Evolutionary conservation across 1,140 invertebrate genomes (phyloP).

Genomic region (Laupala kohalensis): DNA sequence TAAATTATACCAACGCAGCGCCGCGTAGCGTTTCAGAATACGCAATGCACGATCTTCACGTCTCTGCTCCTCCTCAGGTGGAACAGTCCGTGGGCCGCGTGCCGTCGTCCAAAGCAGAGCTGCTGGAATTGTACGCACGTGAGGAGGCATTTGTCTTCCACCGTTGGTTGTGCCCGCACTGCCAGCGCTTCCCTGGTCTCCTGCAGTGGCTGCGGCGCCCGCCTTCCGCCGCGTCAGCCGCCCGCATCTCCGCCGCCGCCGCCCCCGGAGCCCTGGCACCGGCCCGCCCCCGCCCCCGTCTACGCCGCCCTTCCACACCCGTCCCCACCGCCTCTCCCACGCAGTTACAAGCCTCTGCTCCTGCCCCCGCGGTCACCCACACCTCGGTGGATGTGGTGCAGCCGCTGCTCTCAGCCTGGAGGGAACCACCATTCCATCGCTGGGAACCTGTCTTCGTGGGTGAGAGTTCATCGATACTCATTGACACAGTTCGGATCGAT

Average conservation of each 20-base stretch:
- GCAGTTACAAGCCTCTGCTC: slow-evolving; percentile 46
- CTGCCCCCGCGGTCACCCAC: slow-evolving; percentile 36
- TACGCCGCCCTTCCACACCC: not conserved
- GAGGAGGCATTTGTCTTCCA: slow-evolving; percentile 38
- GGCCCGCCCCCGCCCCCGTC: not conserved
- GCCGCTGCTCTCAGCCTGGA: slow-evolving; percentile 48
- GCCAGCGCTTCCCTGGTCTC: slow-evolving; percentile 62
- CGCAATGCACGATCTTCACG: too few species aligned
- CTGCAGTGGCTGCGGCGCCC: slow-evolving; percentile 46
- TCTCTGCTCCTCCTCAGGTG: slow-evolving; percentile 62
- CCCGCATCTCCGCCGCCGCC: too few species aligned
- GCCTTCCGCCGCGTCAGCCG: slow-evolving; percentile 26
- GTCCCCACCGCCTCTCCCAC: slow-evolving; percentile 38
- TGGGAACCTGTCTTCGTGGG: slow-evolving; percentile 79
- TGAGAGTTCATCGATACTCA: too few species aligned
- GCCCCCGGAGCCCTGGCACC: not conserved
- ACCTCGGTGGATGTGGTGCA: slow-evolving; percentile 43
- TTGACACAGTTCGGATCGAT: too few species aligned
- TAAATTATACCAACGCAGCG: too few species aligned
- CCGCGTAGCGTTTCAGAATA: too few species aligned
- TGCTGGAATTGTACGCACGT: slow-evolving; percentile 29
- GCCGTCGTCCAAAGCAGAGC: slow-evolving; percentile 41
- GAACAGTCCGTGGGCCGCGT: slow-evolving; percentile 38
- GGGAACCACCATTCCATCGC: slow-evolving; percentile 57
- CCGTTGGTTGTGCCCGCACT: slow-evolving; percentile 50